Evolutionary conservation across 1,140 invertebrate genomes (phyloP), one percentile per base, ranked within the genome.

Genomic region (Panagrolaimus sp.): DNA sequence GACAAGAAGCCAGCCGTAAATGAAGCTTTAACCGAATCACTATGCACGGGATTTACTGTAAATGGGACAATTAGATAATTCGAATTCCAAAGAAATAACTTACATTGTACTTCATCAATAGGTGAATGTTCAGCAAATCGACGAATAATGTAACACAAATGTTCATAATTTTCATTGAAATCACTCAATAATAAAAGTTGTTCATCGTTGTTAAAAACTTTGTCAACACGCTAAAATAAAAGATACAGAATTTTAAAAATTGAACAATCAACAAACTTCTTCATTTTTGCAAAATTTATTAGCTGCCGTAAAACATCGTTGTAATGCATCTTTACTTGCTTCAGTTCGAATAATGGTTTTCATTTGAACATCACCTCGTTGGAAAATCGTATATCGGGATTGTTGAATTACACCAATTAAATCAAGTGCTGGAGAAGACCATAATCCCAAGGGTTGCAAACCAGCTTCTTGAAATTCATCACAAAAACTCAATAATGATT

Each of bases 381-480:
- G 21, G 52, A 26, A 58, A 21, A 58, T 28, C 0, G 52, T 58
- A 28, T n/a, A 58, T 17, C 52, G 15, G 52, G 14, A 58, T 26
- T n/a, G 10, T 8, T 58, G 52, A 28, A 58, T 58, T 21, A 58
- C 52, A 58, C 52, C 52, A 28, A 58, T 28, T 0, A 58, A 8
- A 24, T 58, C 52, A 21, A 58, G 52, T 24, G 15, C 14, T 21
- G 21, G 52, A 21, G 52, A 58, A 24, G 12, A 58, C 52, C 52
- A 58, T 7, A 58, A 24, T 24, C 52, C 52, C 4, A 58, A 28
- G 1, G 52, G 52, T 4, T 21, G 21, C 0, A 58, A 21, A 8
- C 52, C 52, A 3, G 52, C 52, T 58, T 58, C 52, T 58, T 58
- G 52, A 28, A 58, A 58, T 58, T 58, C 52, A 14, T 58, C 52